phyloP scores from a whole-genome alignment of 2,888 invertebrate genomes.

The Apodemia hepburni region DNA sequence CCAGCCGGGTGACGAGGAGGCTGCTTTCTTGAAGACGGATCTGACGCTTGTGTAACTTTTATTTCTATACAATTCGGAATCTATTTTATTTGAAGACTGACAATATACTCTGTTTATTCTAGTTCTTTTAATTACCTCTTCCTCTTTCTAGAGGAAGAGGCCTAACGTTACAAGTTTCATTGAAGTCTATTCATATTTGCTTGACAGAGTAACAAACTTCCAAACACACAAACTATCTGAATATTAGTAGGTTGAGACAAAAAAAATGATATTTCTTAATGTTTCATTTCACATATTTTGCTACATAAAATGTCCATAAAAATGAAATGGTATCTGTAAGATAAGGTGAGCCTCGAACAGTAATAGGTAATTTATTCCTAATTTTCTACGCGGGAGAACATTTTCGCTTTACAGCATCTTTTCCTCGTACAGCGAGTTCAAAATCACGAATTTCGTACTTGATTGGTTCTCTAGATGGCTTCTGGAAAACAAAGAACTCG shows the following conservation, averaged over 20 bases:
- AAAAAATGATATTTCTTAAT: not conserved
- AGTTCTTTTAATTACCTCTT: no score
- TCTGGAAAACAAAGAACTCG: slow-evolving; percentile 58
- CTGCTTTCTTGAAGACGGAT: no score
- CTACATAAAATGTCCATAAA: not conserved
- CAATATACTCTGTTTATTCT: no score
- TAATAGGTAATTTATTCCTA: slow-evolving; percentile 20
- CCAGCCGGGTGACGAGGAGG: no score
- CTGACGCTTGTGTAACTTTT: no score
- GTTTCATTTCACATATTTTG: not conserved
- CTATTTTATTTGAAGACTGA: no score
- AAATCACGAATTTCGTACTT: slow-evolving; percentile 76
- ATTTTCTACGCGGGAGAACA: slow-evolving; percentile 51
- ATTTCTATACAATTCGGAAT: no score
- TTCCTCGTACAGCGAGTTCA: slow-evolving; percentile 34
- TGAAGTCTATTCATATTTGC: no score
- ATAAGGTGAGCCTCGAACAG: not conserved
- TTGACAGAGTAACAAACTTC: not conserved
- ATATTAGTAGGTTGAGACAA: not conserved
- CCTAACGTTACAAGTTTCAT: no score
- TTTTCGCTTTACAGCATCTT: slow-evolving; percentile 50
- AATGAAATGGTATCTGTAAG: not conserved
- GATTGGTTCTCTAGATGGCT: slow-evolving; percentile 71
- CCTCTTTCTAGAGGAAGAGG: no score
- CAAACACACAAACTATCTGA: not conserved